Evolutionary conservation across 37 sponge, comb jelly and placozoan genomes (phyloP).

Genomic region (Sycon ciliatum): DNA sequence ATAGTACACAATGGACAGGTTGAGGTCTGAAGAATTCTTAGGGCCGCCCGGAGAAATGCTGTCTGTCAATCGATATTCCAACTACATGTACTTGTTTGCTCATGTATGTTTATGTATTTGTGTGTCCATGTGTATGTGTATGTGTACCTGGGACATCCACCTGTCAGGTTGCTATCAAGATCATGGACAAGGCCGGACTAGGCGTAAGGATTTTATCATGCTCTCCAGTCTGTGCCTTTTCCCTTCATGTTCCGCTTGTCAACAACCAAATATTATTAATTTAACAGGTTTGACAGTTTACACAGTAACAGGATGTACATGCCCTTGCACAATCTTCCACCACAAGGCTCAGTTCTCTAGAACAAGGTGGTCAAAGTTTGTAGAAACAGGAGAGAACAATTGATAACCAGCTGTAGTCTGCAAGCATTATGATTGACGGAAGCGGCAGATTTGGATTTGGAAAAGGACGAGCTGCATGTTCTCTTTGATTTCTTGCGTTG

Average conservation of each 20-base stretch:
- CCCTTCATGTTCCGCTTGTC: not conserved
- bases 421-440: too few relatives aligned
- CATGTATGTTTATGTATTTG: not conserved
- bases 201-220: slow-evolving; percentile 51
- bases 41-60: not conserved
- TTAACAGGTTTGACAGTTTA: not conserved
- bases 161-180: slow-evolving; percentile 45
- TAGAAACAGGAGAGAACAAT: too few relatives aligned
- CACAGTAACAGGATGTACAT: not conserved
- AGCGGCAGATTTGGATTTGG: too few relatives aligned
- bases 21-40: slow-evolving; percentile 28
- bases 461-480: too few relatives aligned
- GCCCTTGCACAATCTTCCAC: not conserved
- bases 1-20: too few relatives aligned
- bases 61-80: not conserved
- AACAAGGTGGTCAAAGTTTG: too few relatives aligned
- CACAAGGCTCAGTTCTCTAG: too few relatives aligned
- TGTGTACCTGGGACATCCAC: not conserved
- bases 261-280: not conserved
- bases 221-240: slow-evolving; percentile 5
- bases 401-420: too few relatives aligned
- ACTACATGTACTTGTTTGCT: not conserved
- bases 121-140: not conserved
- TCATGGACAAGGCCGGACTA: slow-evolving; percentile 69
- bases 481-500: too few relatives aligned